Base-by-base conservation (phyloP, 1,140 invertebrate genomes). In the Drosophila cardini region DNA sequence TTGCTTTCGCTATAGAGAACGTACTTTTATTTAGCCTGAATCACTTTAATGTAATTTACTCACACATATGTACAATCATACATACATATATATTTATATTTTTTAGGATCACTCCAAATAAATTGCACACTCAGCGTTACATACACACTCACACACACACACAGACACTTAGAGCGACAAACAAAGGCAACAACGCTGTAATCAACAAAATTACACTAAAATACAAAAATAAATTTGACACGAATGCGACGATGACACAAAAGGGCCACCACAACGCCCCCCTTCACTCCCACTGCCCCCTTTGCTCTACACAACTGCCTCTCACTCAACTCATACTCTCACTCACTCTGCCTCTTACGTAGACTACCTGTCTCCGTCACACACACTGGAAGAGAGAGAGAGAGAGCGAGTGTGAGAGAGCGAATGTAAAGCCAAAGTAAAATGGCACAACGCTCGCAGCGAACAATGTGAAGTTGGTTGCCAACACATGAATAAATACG, bases 191-290 rank as follows among this genome's bases (percentile, higher is more conserved):
- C 71, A 76, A 71, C 82, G 80, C 65, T 87, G 82, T 86, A 86
- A 86, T 86, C 82, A 86, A 86, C 82, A 86, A 86, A 86, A 86
- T 86, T 86, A 86, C 82, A 86, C 83, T 86, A 86, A 86, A 86
- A 86, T 86, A 87, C 79, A 86, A 72, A 87, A 89, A 87, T 87
- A 87, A 83, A 87, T 87, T 87, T 87, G 83, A 87, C 83, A 87
- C 83, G 84, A 87, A 87, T 87, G 83, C 84, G 83, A 80, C 79
- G 83, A 87, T 80, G 83, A 87, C 82, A 86, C 78, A 82, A 87
- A 87, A 68, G 83, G 26, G 38, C 18, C 48, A 64, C 50, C 26
- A 26, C 32, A 36, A 36, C 32, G 2, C 62, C 53, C 36, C 45
- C 38, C 21, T 5, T 26, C 5, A 5, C 21, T 26, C 4, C n/a